Conservation (phyloP, 2,797 vertebrate genomes). For the Somateria mollissima region DNA sequence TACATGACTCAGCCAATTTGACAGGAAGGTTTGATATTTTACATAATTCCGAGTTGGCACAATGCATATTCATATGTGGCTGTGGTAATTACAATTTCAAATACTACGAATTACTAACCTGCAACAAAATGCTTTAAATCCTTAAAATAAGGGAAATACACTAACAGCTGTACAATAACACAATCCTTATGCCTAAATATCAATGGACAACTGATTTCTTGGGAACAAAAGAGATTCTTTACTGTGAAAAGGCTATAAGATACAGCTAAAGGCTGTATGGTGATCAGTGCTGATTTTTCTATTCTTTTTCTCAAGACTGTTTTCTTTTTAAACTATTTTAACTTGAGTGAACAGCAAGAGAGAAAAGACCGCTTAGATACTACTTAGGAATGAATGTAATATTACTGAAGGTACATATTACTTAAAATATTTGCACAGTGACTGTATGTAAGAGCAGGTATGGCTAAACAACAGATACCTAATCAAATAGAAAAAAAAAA, state of each 20-base stretch:
- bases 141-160: background rate
- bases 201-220: background rate
- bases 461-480: background rate
- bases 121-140: background rate
- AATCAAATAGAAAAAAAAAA: background rate
- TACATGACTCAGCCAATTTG: background rate
- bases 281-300: background rate
- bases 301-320: background rate
- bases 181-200: background rate
- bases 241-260: background rate
- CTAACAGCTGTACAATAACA: background rate
- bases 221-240: background rate
- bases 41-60: background rate
- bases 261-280: background rate
- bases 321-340: background rate
- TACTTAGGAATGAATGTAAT: background rate
- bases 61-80: background rate
- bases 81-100: background rate
- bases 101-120: background rate
- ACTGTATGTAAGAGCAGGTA: background rate
- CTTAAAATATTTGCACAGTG: background rate
- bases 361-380: background rate
- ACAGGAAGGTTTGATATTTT: slow-evolving; percentile 21
- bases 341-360: background rate
- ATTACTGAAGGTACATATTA: background rate